These are phyloP conservation scores for Hyphantria cunea DNA, from an alignment of 1,140 invertebrate genomes.

Conservation along the genomic window DNA sequence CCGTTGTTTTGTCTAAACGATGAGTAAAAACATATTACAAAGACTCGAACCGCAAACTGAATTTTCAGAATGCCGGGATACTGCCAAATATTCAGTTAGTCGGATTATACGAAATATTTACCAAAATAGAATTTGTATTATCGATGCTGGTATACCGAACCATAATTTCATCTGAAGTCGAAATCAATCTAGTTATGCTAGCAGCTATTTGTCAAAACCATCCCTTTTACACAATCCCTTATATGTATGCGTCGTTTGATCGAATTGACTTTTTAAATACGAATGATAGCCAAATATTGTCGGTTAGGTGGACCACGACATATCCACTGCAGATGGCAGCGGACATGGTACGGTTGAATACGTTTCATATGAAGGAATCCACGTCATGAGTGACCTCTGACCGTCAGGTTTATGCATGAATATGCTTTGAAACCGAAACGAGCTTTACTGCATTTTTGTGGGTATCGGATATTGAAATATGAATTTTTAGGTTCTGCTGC, in stretches of 20 bases:
- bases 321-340: slow-evolving; percentile 24
- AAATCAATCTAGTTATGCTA: too few species aligned
- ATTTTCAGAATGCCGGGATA: slow-evolving; percentile 22
- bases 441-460: background rate
- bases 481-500: background rate
- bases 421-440: slow-evolving; percentile 3
- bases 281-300: background rate
- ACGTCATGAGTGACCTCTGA: slow-evolving; percentile 6
- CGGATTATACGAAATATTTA: slow-evolving; percentile 27
- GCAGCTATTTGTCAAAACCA: too few species aligned
- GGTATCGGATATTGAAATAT: background rate
- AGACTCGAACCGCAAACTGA: slow-evolving; percentile 11
- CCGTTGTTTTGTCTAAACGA: slow-evolving; percentile 28
- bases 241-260: too few species aligned
- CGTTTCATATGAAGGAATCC: slow-evolving; percentile 18
- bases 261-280: too few species aligned
- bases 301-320: slow-evolving; percentile 24
- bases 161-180: too few species aligned
- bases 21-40: slow-evolving; percentile 4
- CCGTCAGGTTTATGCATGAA: slow-evolving; percentile 10
- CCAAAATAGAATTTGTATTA: slow-evolving; percentile 32
- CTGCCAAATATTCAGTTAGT: slow-evolving; percentile 31
- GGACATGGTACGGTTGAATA: slow-evolving; percentile 20
- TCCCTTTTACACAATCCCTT: too few species aligned
- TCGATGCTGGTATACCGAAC: slow-evolving; percentile 3